Percentiles rank a stretch among this genome's conserved stretches.
phyloP scores from a whole-genome alignment of 2,797 vertebrate species.

The Picus viridis region DNA sequence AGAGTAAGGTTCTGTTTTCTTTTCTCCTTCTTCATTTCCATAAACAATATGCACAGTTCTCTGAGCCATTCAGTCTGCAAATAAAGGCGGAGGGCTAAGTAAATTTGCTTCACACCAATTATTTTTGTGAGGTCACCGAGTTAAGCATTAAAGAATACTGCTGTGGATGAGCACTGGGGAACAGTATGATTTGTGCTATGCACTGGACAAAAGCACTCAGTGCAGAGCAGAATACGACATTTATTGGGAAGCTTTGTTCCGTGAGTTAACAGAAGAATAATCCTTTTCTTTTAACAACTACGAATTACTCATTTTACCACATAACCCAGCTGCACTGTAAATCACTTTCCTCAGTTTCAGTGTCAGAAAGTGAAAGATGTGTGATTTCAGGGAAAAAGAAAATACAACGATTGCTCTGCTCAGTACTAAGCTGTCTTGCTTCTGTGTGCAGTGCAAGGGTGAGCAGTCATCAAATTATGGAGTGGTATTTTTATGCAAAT shows the following conservation, averaged over 20 bases:
- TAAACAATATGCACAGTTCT: constrained; percentile 56
- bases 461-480: not conserved
- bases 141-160: constrained; percentile 66
- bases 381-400: not conserved
- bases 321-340: constrained; percentile 28
- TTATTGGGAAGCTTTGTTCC: constrained; percentile 57
- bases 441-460: not conserved
- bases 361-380: not conserved
- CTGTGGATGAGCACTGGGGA: constrained; percentile 15
- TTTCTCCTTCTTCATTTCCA: constrained; percentile 60
- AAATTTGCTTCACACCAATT: constrained; percentile 74
- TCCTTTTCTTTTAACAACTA: constrained; percentile 32
- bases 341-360: constrained; percentile 1
- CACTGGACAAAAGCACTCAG: constrained; percentile 26
- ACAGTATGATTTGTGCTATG: constrained; percentile 45
- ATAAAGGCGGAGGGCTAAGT: constrained; percentile 73
- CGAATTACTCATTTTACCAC: not conserved
- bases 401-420: not conserved
- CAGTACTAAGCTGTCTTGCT: not conserved
- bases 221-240: constrained; percentile 34
- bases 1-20: constrained; percentile 21
- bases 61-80: constrained; percentile 59
- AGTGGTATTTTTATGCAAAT: constrained; percentile 31
- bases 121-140: constrained; percentile 74
- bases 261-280: constrained; percentile 22